Percentiles rank a stretch among this genome's conserved stretches.
phyloP scores from a whole-genome alignment of 2,113 vertebrate genomes.

The Eupsittula cactorum region DNA sequence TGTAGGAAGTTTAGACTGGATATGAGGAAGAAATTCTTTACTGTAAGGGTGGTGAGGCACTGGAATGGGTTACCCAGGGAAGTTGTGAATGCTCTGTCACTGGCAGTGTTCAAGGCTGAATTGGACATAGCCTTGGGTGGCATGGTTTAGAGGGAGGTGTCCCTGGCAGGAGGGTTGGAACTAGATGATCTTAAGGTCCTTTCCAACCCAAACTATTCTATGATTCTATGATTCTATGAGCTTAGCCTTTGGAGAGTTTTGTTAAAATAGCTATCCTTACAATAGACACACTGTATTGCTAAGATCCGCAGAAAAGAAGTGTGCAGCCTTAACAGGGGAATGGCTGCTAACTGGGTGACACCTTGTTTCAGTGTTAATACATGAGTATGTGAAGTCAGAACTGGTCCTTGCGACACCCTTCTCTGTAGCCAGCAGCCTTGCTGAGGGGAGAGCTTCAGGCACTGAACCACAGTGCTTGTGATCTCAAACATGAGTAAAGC shows the following conservation, averaged over 20 bases:
- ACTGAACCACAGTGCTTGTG: accelerated
- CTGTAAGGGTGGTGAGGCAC: too few relatives aligned
- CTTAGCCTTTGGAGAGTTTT: neutral
- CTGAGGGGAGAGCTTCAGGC: neutral
- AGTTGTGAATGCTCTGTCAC: too few relatives aligned
- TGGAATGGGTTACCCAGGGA: too few relatives aligned
- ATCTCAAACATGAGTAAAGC: neutral
- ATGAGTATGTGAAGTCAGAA: neutral
- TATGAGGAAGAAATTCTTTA: too few relatives aligned
- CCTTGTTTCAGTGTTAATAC: neutral
- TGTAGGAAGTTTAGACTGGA: too few relatives aligned
- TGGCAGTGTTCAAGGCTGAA: too few relatives aligned
- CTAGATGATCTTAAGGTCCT: too few relatives aligned
- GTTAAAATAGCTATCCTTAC: neutral
- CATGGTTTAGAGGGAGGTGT: too few relatives aligned
- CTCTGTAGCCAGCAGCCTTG: neutral
- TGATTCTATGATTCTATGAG: neutral
- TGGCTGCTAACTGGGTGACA: neutral
- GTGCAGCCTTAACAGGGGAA: neutral
- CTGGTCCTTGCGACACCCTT: neutral
- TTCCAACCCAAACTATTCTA: too few relatives aligned
- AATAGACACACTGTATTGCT: neutral
- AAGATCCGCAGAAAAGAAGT: neutral
- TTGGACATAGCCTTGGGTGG: too few relatives aligned
- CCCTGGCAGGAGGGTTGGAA: too few relatives aligned